Conservation (phyloP, 2,113 vertebrate species). For the Cacatua alba region DNA sequence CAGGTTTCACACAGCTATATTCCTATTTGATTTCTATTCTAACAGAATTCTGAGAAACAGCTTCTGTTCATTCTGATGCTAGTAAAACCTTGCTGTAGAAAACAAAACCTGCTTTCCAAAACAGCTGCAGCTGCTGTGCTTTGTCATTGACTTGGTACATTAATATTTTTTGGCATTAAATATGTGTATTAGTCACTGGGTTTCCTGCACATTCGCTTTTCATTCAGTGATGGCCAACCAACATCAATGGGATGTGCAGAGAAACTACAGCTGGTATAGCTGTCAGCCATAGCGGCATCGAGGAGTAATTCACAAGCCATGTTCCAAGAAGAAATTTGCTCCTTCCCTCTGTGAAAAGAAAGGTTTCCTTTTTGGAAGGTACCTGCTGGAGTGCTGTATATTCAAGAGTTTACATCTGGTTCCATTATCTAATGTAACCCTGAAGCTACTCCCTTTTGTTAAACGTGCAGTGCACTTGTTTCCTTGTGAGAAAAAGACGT, state of each 20-base stretch:
- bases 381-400: neutral
- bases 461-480: neutral
- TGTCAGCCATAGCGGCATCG: neutral
- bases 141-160: neutral
- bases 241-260: neutral
- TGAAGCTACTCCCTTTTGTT: slow-evolving; percentile 16
- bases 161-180: neutral
- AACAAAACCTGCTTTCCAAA: neutral
- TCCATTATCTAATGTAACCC: neutral
- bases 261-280: neutral
- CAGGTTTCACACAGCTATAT: slow-evolving; percentile 30
- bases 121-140: neutral
- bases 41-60: neutral
- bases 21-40: neutral
- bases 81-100: neutral
- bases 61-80: slow-evolving; percentile 11
- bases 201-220: neutral
- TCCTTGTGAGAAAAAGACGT: slow-evolving; percentile 5
- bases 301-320: neutral
- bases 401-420: neutral
- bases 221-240: neutral
- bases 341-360: neutral
- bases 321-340: neutral
- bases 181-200: neutral
- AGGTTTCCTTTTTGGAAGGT: neutral